Conservation (phyloP, 2,113 vertebrate species). For the Lampris megalopsis region DNA sequence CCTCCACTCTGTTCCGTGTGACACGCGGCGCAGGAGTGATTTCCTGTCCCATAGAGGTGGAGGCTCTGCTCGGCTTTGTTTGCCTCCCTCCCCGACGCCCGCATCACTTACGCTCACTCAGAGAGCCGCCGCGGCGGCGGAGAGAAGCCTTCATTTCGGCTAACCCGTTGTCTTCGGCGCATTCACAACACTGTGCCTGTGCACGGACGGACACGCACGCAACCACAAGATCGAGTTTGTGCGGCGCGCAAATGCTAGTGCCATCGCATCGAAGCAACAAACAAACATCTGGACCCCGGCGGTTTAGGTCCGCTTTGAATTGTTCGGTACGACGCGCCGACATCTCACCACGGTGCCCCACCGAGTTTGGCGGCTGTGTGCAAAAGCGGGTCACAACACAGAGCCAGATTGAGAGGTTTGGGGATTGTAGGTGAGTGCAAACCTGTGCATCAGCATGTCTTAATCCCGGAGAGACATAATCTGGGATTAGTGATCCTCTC, state of each 20-base stretch:
- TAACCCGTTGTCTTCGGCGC: conserved; percentile 36
- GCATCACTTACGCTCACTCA: conserved; percentile 62
- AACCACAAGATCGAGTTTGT: background rate
- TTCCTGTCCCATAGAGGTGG: conserved; percentile 56
- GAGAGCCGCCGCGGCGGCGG: conserved; percentile 42
- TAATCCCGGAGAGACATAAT: conserved; percentile 79
- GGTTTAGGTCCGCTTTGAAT: conserved; percentile 32
- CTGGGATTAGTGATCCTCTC: conserved; percentile 81
- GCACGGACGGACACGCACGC: background rate
- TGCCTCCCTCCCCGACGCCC: conserved; percentile 63
- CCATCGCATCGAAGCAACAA: conserved; percentile 28
- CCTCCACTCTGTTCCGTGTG: conserved; percentile 58
- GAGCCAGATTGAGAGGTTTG: conserved; percentile 68
- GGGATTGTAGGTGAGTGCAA: conserved; percentile 76
- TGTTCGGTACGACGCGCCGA: conserved; percentile 36
- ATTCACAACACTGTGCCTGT: conserved; percentile 27
- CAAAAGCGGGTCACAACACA: conserved; percentile 23
- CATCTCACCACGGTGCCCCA: conserved; percentile 44
- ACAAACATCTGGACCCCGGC: conserved; percentile 18
- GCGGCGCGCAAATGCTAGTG: conserved; percentile 35
- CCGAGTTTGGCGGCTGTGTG: conserved; percentile 45
- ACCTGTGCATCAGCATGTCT: conserved; percentile 82
- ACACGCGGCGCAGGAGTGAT: conserved; percentile 54
- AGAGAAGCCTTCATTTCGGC: conserved; percentile 66
- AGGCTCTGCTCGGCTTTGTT: conserved; percentile 67